Evolutionary conservation across 2,888 invertebrate species (phyloP).

Genomic region (Cephus spinipes): DNA sequence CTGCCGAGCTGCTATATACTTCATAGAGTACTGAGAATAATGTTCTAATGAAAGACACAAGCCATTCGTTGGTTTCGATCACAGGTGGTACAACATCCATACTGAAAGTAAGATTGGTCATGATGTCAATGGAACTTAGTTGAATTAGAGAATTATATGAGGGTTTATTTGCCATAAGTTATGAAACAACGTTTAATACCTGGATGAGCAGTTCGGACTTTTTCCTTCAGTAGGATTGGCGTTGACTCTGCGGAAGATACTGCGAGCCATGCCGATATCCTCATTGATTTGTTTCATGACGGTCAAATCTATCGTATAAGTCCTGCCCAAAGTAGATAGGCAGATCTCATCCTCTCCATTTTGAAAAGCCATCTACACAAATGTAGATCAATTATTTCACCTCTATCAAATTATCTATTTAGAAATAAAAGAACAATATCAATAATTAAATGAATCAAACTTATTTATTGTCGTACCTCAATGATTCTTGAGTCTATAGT

Average conservation of each 20-base stretch:
- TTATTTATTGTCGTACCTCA: conserved; percentile 72
- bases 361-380: conserved; percentile 81
- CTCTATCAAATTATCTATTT: background rate
- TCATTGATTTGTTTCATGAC: conserved; percentile 99
- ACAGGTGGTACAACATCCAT: conserved; percentile 64
- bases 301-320: conserved; percentile 96
- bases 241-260: conserved; percentile 85
- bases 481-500: conserved; percentile 93
- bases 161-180: background rate
- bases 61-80: conserved; percentile 64
- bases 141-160: background rate
- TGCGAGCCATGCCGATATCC: conserved; percentile 93
- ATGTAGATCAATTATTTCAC: conserved; percentile 10
- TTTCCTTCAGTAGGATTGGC: conserved; percentile 71
- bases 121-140: background rate
- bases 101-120: conserved; percentile 35
- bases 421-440: background rate
- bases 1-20: conserved; percentile 98
- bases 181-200: conserved; percentile 31
- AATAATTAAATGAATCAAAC: background rate
- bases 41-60: conserved; percentile 74
- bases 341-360: conserved; percentile 96
- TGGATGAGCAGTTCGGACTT: conserved; percentile 61
- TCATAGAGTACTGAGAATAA: conserved; percentile 96
- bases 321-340: conserved; percentile 90